Evolutionary conservation across 2,797 vertebrate genomes (phyloP).

Genomic region (Synanceia verrucosa): DNA sequence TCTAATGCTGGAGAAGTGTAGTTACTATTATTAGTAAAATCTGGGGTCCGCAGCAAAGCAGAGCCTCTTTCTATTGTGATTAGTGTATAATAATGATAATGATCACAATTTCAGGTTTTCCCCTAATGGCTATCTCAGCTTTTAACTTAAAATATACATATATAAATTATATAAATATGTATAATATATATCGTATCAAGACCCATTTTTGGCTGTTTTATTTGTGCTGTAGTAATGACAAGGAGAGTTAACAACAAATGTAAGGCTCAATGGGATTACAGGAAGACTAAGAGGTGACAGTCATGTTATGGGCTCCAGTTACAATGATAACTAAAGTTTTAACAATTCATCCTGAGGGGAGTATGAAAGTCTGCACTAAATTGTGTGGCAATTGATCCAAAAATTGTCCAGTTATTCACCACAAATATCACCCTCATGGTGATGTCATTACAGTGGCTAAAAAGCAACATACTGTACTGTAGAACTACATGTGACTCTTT

Average conservation of each 20-base stretch:
- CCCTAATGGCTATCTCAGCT: not conserved
- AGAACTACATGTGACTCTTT: not conserved
- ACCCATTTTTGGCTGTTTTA: not conserved
- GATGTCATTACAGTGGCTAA: too few species aligned
- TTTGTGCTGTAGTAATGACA: not conserved
- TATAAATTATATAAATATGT: too few species aligned
- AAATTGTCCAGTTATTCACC: not conserved
- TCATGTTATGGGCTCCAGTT: not conserved
- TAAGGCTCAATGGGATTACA: not conserved
- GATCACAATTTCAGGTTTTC: not conserved
- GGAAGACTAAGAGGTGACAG: not conserved
- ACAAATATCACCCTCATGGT: not conserved
- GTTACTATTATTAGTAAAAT: not conserved
- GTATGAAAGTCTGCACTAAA: not conserved
- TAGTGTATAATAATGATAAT: constrained; percentile 2
- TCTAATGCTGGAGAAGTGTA: not conserved
- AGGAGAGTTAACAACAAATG: not conserved
- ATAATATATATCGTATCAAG: too few species aligned
- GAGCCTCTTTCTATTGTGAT: not conserved
- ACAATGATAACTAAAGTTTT: not conserved
- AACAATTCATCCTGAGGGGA: not conserved
- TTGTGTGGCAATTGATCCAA: not conserved
- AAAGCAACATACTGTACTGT: not conserved
- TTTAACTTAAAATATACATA: too few species aligned
- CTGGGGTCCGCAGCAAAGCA: constrained; percentile 3